Evolutionary conservation across 2,888 invertebrate species (phyloP).

Genomic region (Phortica okadai): DNA sequence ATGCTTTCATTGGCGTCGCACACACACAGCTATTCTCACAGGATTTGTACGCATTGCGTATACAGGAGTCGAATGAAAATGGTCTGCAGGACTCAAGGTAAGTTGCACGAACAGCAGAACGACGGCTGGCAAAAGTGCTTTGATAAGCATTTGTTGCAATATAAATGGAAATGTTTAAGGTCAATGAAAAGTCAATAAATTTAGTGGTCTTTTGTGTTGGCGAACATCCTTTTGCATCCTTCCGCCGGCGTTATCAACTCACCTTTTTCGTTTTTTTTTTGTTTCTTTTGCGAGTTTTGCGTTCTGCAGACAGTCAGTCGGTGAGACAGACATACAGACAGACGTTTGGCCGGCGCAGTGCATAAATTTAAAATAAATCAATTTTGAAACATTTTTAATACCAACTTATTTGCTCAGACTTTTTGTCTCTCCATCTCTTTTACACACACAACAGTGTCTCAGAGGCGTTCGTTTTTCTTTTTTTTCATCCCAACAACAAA

Average conservation of each 20-base stretch:
- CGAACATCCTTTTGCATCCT: not conserved
- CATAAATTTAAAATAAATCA: slow-evolving; percentile 68
- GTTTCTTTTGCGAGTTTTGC: not conserved
- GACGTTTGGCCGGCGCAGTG: slow-evolving; percentile 43
- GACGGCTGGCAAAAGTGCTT: not conserved
- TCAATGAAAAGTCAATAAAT: slow-evolving; percentile 52
- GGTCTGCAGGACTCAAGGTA: slow-evolving; percentile 79
- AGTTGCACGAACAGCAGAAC: slow-evolving; percentile 48
- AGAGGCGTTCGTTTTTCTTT: not conserved
- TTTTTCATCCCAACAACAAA: too few relatives aligned
- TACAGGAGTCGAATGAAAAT: slow-evolving; percentile 81
- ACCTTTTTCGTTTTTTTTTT: slow-evolving; percentile 31
- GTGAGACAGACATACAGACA: too few relatives aligned
- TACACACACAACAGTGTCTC: not conserved
- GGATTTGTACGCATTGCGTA: slow-evolving; percentile 85
- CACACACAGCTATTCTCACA: slow-evolving; percentile 82
- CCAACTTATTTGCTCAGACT: slow-evolving; percentile 39
- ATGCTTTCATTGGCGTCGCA: slow-evolving; percentile 22
- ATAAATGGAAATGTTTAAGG: slow-evolving; percentile 32
- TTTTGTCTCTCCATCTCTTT: slow-evolving; percentile 20
- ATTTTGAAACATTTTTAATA: slow-evolving; percentile 53
- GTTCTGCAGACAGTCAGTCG: not conserved
- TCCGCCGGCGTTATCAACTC: slow-evolving; percentile 28
- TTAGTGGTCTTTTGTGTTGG: slow-evolving; percentile 23
- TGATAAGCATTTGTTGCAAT: slow-evolving; percentile 17